phyloP scores from a whole-genome alignment of 2,113 vertebrate species.

The Nicator chloris region DNA sequence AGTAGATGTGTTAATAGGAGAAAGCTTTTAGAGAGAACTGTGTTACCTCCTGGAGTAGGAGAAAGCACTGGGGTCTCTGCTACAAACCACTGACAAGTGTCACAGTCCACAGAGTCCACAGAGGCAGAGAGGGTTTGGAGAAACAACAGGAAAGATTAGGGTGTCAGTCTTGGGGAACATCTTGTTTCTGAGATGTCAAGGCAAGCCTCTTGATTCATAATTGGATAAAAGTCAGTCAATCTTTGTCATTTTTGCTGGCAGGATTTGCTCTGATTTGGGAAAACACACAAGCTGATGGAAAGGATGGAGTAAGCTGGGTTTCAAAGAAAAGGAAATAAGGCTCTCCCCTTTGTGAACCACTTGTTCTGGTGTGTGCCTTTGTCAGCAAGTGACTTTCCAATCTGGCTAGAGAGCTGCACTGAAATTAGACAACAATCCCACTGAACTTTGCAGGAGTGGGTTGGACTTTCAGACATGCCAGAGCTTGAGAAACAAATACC shows the following conservation, averaged over 20 bases:
- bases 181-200: background rate
- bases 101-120: accelerated
- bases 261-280: background rate
- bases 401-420: background rate
- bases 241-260: background rate
- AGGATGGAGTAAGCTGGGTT: background rate
- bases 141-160: background rate
- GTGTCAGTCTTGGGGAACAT: background rate
- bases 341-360: background rate
- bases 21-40: background rate
- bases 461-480: background rate
- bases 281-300: background rate
- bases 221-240: background rate
- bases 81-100: background rate
- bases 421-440: slow-evolving; percentile 17
- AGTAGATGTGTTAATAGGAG: background rate
- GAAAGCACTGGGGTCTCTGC: background rate
- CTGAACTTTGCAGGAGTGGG: slow-evolving; percentile 8
- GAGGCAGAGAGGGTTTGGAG: background rate
- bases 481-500: slow-evolving; percentile 3
- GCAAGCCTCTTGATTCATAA: background rate
- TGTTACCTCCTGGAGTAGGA: background rate
- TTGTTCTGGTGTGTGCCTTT: background rate
- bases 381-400: background rate
- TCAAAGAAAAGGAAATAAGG: background rate